Evolutionary conservation across 2,113 vertebrate species (phyloP).

Genomic region (Thryonomys swinderianus): DNA sequence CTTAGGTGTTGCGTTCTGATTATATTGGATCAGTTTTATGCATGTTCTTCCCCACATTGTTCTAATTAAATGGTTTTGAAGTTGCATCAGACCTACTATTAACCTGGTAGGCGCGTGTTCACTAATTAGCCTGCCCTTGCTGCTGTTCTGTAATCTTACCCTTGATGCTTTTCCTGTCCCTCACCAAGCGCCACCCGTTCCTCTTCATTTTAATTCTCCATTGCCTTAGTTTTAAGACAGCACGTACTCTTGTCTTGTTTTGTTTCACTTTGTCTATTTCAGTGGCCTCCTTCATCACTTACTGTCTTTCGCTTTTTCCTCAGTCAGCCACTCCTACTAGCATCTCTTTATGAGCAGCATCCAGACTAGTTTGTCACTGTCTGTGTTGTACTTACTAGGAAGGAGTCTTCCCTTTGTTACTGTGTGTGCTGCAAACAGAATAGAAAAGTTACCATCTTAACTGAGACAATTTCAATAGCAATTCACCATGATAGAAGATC

Average conservation of each 20-base stretch:
- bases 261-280: conserved; percentile 16
- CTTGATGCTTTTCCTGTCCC: background rate
- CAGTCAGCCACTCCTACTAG: background rate
- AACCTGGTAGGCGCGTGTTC: background rate
- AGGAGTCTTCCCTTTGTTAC: background rate
- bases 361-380: background rate
- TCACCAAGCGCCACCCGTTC: background rate
- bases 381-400: background rate
- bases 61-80: conserved; percentile 9
- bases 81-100: background rate
- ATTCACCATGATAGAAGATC: background rate
- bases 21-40: background rate
- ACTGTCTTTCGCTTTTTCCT: background rate
- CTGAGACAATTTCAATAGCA: conserved; percentile 11
- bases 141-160: background rate
- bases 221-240: background rate
- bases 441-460: background rate
- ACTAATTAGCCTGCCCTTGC: background rate
- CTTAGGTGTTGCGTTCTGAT: background rate
- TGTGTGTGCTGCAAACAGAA: background rate
- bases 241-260: background rate
- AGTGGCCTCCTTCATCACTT: background rate
- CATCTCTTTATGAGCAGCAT: background rate
- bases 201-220: background rate
- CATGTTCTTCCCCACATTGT: background rate